Conservation (phyloP, 2,113 vertebrate species). For the Sander vitreus region DNA sequence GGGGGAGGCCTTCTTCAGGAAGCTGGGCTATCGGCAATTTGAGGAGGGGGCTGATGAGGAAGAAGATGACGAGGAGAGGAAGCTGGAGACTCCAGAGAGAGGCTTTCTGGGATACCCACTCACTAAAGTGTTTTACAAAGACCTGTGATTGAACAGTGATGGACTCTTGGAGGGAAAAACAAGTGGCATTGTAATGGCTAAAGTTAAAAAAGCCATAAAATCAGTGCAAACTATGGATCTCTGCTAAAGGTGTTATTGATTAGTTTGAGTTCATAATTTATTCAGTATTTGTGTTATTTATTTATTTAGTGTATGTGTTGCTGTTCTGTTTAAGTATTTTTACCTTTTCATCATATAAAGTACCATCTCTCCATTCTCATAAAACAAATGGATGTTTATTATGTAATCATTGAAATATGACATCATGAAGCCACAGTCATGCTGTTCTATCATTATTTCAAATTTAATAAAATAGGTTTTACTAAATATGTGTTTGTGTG, state of each 20-base stretch:
- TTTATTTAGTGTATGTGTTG: slow-evolving; percentile 63
- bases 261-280: slow-evolving; percentile 41
- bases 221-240: not conserved
- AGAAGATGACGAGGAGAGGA: slow-evolving; percentile 65
- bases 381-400: not conserved
- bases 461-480: slow-evolving; percentile 43
- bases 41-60: slow-evolving; percentile 71
- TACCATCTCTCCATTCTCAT: not conserved
- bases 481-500: slow-evolving; percentile 11
- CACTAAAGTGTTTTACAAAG: slow-evolving; percentile 86
- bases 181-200: not conserved
- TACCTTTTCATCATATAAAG: not conserved
- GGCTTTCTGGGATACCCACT: slow-evolving; percentile 84
- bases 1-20: slow-evolving; percentile 84
- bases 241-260: slow-evolving; percentile 18
- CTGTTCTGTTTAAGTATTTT: slow-evolving; percentile 20
- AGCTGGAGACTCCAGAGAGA: slow-evolving; percentile 76
- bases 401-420: slow-evolving; percentile 1
- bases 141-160: slow-evolving; percentile 72
- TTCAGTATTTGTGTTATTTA: slow-evolving; percentile 50
- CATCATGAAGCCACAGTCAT: not conserved
- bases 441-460: slow-evolving; percentile 28
- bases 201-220: not conserved
- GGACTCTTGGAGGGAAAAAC: slow-evolving; percentile 3
- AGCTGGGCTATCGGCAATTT: slow-evolving; percentile 80